Conservation (phyloP, 2,888 invertebrate genomes). For the Hesperia comma region DNA sequence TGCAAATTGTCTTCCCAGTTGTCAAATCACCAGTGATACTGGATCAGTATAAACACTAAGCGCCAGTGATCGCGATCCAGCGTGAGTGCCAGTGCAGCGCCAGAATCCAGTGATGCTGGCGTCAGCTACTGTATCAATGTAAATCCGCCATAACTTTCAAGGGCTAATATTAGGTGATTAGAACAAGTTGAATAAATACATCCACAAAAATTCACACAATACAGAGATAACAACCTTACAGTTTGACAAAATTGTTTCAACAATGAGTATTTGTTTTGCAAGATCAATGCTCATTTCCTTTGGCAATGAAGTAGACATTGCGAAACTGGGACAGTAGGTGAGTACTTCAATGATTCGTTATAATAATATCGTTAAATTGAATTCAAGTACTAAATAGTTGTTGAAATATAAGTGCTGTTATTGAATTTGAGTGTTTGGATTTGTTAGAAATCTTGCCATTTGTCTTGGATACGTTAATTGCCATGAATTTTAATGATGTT, state of each 20-base stretch:
- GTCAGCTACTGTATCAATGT: too few relatives aligned
- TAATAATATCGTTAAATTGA: background rate
- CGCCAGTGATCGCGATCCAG: too few relatives aligned
- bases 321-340: conserved; percentile 16
- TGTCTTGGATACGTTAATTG: background rate
- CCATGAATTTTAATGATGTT: background rate
- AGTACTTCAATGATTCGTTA: background rate
- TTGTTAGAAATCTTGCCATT: background rate
- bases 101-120: too few relatives aligned
- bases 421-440: background rate
- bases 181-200: too few relatives aligned
- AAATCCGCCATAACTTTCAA: too few relatives aligned
- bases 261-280: conserved; percentile 1
- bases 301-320: conserved; percentile 17
- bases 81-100: too few relatives aligned
- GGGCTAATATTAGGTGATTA: too few relatives aligned
- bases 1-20: too few relatives aligned
- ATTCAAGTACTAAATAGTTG: background rate
- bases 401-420: background rate
- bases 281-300: conserved; percentile 12
- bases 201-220: too few relatives aligned
- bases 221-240: too few relatives aligned
- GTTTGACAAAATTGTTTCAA: background rate
- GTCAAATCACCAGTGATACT: too few relatives aligned
- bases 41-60: too few relatives aligned